A percentile compares a stretch with the other conserved stretches of the same genome.
phyloP scores from a whole-genome alignment of 2,888 invertebrate genomes.

The Chloroclysta siterata region DNA sequence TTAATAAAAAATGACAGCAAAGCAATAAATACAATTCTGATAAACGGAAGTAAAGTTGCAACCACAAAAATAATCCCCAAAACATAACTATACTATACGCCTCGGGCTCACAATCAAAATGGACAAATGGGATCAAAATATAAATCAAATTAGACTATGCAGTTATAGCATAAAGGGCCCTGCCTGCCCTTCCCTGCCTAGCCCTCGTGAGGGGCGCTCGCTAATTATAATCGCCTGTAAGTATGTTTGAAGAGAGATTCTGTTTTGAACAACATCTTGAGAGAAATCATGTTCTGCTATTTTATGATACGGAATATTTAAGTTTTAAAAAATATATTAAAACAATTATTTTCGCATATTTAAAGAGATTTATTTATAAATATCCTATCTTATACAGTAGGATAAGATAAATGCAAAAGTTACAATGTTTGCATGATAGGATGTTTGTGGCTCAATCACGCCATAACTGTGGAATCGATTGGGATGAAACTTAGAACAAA shows the following conservation, averaged over 20 bases:
- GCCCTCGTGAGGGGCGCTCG: constrained; percentile 31
- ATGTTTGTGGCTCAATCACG: no score
- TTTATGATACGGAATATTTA: no score
- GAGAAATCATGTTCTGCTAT: constrained; percentile 3
- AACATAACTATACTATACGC: constrained; percentile 47
- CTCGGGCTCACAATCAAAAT: constrained; percentile 61
- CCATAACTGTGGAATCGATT: no score
- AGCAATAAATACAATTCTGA: constrained; percentile 4
- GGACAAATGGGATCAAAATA: constrained; percentile 76
- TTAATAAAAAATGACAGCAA: no score
- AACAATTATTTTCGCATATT: no score
- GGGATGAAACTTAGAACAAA: no score
- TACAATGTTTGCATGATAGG: no score
- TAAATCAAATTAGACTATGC: constrained; percentile 69
- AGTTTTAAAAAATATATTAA: no score
- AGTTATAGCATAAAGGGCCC: constrained; percentile 59
- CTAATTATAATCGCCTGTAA: constrained; percentile 62
- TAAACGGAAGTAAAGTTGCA: constrained; percentile 29
- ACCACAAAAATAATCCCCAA: constrained; percentile 39
- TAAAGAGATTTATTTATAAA: no score
- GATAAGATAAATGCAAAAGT: no score
- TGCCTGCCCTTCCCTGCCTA: constrained; percentile 45
- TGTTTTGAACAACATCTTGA: constrained; percentile 25
- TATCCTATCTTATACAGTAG: no score
- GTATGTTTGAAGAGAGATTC: constrained; percentile 43